A percentile compares a stretch with the other conserved stretches of the same genome.
Evolutionary conservation across 2,888 invertebrate genomes (phyloP).

Genomic region (Tubiluchus corallicola): DNA sequence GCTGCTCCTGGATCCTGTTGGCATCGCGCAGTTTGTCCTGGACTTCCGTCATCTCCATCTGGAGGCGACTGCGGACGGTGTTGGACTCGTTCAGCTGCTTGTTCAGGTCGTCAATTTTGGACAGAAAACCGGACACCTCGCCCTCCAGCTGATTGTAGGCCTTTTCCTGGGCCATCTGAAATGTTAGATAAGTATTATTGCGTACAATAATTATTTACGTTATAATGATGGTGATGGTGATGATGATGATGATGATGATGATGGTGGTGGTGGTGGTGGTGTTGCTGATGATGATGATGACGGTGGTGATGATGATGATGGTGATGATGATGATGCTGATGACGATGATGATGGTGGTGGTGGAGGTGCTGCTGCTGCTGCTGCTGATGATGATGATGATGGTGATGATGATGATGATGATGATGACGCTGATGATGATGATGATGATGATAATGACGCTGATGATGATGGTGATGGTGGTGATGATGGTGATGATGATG

Average conservation of each 20-base stretch:
- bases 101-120: conserved; percentile 69
- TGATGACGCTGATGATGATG: too few relatives aligned
- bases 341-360: too few relatives aligned
- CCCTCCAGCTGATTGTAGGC: conserved; percentile 66
- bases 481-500: too few relatives aligned
- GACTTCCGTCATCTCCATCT: conserved; percentile 42
- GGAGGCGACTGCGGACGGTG: conserved; percentile 61
- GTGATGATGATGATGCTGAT: too few relatives aligned
- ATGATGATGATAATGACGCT: too few relatives aligned
- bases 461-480: too few relatives aligned
- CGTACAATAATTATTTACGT: conserved; percentile 6
- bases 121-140: conserved; percentile 22
- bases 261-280: too few relatives aligned
- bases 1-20: conserved; percentile 83
- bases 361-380: too few relatives aligned
- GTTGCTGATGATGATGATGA: too few relatives aligned
- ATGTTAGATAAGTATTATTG: not conserved
- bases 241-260: conserved; percentile 1
- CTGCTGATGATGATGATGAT: too few relatives aligned
- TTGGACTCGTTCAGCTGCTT: conserved; percentile 41
- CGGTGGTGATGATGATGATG: too few relatives aligned
- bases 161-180: conserved; percentile 33
- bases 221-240: conserved; percentile 5
- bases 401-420: too few relatives aligned
- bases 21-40: conserved; percentile 66